Conservation (phyloP, 1,140 invertebrate genomes). For the Armadillidium nasatum region DNA sequence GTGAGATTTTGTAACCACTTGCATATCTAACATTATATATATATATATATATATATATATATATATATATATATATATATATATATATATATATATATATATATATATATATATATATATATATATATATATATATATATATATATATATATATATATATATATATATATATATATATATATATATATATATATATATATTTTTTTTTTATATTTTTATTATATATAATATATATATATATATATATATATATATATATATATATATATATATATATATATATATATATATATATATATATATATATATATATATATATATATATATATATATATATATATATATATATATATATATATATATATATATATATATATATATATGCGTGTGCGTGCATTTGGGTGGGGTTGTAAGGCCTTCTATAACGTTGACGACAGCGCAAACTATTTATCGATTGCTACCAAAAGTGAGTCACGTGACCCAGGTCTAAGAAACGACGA, state of each 20-base stretch:
- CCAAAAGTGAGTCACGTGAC: too few relatives aligned
- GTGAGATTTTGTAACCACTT: slow-evolving; percentile 54
- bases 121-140: slow-evolving; percentile 59
- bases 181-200: too few relatives aligned
- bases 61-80: slow-evolving; percentile 55
- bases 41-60: slow-evolving; percentile 8
- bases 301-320: background rate
- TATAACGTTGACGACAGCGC: too few relatives aligned
- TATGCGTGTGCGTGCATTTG: too few relatives aligned
- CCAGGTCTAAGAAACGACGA: too few relatives aligned
- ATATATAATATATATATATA: slow-evolving; percentile 12
- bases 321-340: slow-evolving; percentile 65
- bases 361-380: too few relatives aligned
- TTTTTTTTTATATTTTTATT: too few relatives aligned
- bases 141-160: slow-evolving; percentile 67
- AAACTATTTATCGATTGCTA: too few relatives aligned
- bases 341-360: slow-evolving; percentile 62
- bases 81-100: slow-evolving; percentile 61
- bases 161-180: slow-evolving; percentile 45
- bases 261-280: slow-evolving; percentile 64
- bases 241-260: background rate
- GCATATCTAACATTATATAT: slow-evolving; percentile 32
- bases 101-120: slow-evolving; percentile 1
- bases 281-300: slow-evolving; percentile 51
- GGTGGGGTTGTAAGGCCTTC: too few relatives aligned